Percentiles rank a stretch among this genome's conserved stretches.
Evolutionary conservation across 2,797 vertebrate genomes (phyloP).

Genomic region (Pelobates cultripes): DNA sequence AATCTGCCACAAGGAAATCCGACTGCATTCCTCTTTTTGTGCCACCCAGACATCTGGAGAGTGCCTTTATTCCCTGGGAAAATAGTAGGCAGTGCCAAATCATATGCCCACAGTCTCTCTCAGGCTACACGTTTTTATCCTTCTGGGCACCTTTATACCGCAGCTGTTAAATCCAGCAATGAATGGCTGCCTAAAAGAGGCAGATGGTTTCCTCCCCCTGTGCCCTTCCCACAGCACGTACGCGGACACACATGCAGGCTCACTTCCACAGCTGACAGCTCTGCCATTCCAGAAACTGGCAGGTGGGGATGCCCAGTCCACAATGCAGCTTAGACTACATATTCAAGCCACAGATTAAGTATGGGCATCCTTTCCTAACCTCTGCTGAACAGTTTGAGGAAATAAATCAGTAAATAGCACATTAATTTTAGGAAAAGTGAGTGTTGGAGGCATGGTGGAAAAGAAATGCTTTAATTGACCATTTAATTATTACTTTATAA

Average conservation of each 20-base stretch:
- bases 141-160: conserved; percentile 54
- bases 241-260: conserved; percentile 51
- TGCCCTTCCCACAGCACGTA: conserved; percentile 54
- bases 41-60: conserved; percentile 54
- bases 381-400: neutral
- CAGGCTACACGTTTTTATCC: conserved; percentile 51
- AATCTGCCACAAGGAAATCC: conserved; percentile 52
- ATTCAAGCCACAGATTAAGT: conserved; percentile 37
- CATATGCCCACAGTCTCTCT: conserved; percentile 43
- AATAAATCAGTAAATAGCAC: conserved; percentile 23
- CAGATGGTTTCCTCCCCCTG: conserved; percentile 56
- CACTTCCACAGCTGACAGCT: conserved; percentile 54
- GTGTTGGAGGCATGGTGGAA: too few relatives aligned
- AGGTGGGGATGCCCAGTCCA: conserved; percentile 51
- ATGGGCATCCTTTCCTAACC: conserved; percentile 31
- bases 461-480: too few relatives aligned
- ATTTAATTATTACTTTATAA: too few relatives aligned
- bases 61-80: conserved; percentile 52
- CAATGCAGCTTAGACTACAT: conserved; percentile 40
- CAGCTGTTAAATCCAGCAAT: conserved; percentile 57
- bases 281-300: conserved; percentile 53
- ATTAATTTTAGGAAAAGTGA: neutral
- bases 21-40: conserved; percentile 51
- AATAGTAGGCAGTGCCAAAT: conserved; percentile 52
- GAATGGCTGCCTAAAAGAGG: conserved; percentile 49